A percentile compares a stretch with the other conserved stretches of the same genome.
phyloP scores from a whole-genome alignment of 2,113 vertebrate genomes.

The Sphyrna mokarran region DNA sequence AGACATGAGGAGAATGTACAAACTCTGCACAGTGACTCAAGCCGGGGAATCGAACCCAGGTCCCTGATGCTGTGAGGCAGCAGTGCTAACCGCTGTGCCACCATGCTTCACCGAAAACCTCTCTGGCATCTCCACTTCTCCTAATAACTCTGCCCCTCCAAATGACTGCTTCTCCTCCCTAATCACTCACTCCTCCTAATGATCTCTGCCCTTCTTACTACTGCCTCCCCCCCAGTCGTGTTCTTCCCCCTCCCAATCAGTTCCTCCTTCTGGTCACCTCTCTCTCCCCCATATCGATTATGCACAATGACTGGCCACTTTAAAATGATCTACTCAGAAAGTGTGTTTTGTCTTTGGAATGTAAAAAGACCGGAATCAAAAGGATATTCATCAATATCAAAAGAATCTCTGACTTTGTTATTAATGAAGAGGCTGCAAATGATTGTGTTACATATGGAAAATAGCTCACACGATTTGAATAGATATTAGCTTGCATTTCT shows the following conservation, averaged over 20 bases:
- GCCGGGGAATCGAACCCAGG: too few relatives aligned
- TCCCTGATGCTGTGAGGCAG: too few relatives aligned
- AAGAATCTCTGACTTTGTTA: background rate
- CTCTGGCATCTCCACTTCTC: background rate
- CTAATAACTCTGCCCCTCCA: background rate
- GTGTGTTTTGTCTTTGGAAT: background rate
- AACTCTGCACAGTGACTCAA: too few relatives aligned
- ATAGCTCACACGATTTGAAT: background rate
- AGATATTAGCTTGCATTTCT: background rate
- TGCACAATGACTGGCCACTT: background rate
- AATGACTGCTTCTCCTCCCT: background rate
- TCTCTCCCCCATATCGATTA: background rate
- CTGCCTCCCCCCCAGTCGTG: background rate
- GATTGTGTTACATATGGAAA: conserved; percentile 18
- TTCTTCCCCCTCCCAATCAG: background rate
- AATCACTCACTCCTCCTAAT: background rate
- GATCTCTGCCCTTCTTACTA: background rate
- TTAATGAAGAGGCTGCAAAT: background rate
- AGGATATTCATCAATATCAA: conserved; percentile 27
- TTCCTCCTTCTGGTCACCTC: background rate
- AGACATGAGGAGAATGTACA: too few relatives aligned
- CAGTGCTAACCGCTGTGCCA: too few relatives aligned
- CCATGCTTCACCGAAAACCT: too few relatives aligned
- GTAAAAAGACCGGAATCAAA: conserved; percentile 11
- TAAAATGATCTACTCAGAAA: background rate